Percentiles rank a stretch among this genome's conserved stretches.
These are phyloP conservation scores for Auanema freiburgensis DNA, from an alignment of 2,888 invertebrate species.

Conservation along the genomic window DNA sequence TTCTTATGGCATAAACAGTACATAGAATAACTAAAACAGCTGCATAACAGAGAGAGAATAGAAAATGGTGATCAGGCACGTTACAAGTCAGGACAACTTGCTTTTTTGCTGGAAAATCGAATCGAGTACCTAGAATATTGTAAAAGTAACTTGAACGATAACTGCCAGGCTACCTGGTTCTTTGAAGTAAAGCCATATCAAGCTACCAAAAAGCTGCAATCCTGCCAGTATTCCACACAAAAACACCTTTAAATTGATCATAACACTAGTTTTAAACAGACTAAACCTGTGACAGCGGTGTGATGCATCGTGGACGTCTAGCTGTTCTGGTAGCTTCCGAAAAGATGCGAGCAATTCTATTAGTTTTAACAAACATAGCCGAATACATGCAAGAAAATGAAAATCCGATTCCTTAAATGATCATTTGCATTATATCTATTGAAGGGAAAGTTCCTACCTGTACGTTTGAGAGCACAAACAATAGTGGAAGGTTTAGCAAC, in stretches of 20 bases:
- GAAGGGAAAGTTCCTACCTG: conserved; percentile 66
- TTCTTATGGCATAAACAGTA: conserved; percentile 80
- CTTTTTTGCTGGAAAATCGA: conserved; percentile 50
- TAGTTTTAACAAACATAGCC: conserved; percentile 78
- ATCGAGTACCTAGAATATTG: conserved; percentile 70
- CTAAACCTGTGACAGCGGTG: conserved; percentile 75
- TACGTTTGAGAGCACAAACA: conserved; percentile 73
- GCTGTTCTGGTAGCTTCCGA: conserved; percentile 71
- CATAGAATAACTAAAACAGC: conserved; percentile 78
- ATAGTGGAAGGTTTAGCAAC: conserved; percentile 74
- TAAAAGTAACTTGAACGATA: too few relatives aligned
- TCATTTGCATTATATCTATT: neutral
- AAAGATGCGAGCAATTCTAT: conserved; percentile 76
- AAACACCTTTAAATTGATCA: conserved; percentile 27
- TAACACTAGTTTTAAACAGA: neutral
- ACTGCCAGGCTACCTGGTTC: conserved; percentile 65
- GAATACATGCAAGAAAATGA: conserved; percentile 78
- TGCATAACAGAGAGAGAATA: conserved; percentile 78
- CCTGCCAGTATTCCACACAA: conserved; percentile 70
- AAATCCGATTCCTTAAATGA: conserved; percentile 70
- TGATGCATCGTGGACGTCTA: conserved; percentile 76
- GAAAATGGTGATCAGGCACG: conserved; percentile 60
- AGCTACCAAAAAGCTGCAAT: conserved; percentile 74
- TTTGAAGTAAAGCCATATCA: conserved; percentile 76
- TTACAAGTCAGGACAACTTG: conserved; percentile 62